A percentile compares a stretch with the other conserved stretches of the same genome.
Evolutionary conservation across 2,113 vertebrate genomes (phyloP).

Genomic region (Tetraodon nigroviridis): DNA sequence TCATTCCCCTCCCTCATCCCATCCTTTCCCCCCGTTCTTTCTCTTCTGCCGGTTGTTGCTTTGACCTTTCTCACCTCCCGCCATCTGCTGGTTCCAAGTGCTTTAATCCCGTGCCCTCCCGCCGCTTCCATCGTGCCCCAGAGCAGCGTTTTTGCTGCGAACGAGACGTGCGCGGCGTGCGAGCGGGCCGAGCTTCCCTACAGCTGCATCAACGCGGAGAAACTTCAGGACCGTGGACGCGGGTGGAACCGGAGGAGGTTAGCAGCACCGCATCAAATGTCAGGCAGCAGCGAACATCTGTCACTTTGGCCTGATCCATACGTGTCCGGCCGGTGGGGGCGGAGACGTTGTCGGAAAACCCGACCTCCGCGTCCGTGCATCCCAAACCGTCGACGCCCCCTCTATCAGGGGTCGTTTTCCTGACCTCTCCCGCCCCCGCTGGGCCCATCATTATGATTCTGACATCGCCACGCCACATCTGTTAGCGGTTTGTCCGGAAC

Average conservation of each 20-base stretch:
- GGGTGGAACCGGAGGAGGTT: conserved; percentile 40
- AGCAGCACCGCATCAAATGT: conserved; percentile 19
- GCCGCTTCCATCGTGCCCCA: not conserved
- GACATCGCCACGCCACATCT: conserved; percentile 4
- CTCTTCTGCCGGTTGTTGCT: not conserved
- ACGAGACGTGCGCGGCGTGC: not conserved
- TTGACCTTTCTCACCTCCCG: conserved; percentile 3
- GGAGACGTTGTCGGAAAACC: conserved; percentile 59
- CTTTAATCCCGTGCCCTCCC: not conserved
- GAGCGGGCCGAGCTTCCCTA: too few relatives aligned
- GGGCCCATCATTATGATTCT: conserved; percentile 22
- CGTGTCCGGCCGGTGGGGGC: conserved; percentile 52
- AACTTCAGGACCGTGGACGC: too few relatives aligned
- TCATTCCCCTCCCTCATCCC: conserved; percentile 2
- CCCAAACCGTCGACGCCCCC: not conserved
- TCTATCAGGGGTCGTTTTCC: not conserved
- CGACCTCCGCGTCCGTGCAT: conserved; percentile 43
- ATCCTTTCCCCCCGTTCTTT: conserved; percentile 4
- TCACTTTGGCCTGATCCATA: conserved; percentile 47
- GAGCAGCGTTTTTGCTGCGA: not conserved
- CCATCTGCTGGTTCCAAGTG: conserved; percentile 1
- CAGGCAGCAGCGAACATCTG: conserved; percentile 38
- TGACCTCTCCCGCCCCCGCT: conserved; percentile 17
- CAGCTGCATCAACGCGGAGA: too few relatives aligned
- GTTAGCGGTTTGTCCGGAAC: not conserved